Evolutionary conservation across 2,113 vertebrate species (phyloP).

Genomic region (Carassius gibelio): DNA sequence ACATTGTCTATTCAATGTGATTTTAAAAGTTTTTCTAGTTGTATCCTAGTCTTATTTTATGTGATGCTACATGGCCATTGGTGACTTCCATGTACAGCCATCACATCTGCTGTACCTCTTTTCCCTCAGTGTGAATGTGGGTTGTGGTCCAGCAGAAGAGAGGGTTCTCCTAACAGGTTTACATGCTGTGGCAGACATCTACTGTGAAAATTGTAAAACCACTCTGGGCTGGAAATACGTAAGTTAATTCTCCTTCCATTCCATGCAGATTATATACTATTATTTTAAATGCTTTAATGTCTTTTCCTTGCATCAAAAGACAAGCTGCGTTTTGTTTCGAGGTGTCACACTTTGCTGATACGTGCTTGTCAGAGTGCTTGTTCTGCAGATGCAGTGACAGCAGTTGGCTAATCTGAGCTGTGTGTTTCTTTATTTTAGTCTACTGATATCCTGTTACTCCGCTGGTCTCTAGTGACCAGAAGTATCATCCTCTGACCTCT

Average conservation of each 20-base stretch:
- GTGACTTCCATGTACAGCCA: no score
- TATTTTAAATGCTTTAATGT: neutral
- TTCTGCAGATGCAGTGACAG: neutral
- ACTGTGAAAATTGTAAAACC: conserved; percentile 76
- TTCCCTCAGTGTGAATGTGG: conserved; percentile 89
- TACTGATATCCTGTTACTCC: conserved; percentile 50
- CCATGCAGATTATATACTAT: neutral
- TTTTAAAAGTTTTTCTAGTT: neutral
- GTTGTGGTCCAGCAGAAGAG: conserved; percentile 97
- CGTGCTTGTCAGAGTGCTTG: neutral
- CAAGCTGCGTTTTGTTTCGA: conserved; percentile 3
- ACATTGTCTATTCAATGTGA: neutral
- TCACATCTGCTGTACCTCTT: neutral
- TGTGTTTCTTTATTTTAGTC: conserved; percentile 51
- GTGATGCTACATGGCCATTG: no score
- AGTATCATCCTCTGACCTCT: conserved; percentile 9
- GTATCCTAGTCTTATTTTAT: neutral
- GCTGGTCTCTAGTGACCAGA: conserved; percentile 33
- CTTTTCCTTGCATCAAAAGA: neutral
- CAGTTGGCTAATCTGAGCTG: conserved; percentile 37
- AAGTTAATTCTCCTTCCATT: conserved; percentile 66
- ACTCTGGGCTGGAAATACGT: conserved; percentile 99
- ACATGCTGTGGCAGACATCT: conserved; percentile 97
- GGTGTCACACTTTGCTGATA: neutral
- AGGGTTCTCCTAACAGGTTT: conserved; percentile 96